A percentile compares a stretch with the other conserved stretches of the same genome.
phyloP scores from a whole-genome alignment of 2,888 invertebrate species.

The Metallyticus violacea region DNA sequence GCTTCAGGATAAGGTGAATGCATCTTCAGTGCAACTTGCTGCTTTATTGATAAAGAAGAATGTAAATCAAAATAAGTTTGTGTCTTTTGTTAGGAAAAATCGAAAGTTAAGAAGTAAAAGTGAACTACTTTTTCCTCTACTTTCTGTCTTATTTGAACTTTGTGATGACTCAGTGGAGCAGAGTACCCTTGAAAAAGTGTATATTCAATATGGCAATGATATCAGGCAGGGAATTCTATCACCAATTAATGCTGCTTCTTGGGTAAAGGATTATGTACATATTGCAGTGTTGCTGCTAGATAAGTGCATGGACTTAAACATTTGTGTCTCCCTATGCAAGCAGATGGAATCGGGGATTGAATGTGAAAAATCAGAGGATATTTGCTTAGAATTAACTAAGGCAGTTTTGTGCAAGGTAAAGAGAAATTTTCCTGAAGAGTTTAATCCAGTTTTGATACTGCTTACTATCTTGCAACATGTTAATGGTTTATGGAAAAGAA shows the following conservation, averaged over 20 bases:
- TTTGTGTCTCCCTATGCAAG: not conserved
- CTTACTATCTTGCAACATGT: not conserved
- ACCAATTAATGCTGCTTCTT: constrained; percentile 62
- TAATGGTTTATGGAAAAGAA: not conserved
- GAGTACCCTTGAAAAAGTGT: constrained; percentile 52
- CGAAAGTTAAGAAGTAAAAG: not conserved
- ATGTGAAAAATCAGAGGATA: not conserved
- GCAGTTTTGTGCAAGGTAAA: not conserved
- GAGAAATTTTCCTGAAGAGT: not conserved
- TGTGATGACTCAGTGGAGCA: constrained; percentile 50
- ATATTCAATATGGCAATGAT: constrained; percentile 58
- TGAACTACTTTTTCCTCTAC: constrained; percentile 35
- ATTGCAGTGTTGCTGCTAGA: constrained; percentile 60
- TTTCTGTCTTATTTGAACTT: constrained; percentile 54
- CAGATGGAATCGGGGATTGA: not conserved
- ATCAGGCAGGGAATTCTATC: constrained; percentile 64
- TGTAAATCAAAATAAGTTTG: not conserved
- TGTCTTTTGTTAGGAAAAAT: not conserved
- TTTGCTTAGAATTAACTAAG: not conserved
- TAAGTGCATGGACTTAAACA: constrained; percentile 51
- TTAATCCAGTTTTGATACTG: not conserved
- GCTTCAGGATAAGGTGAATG: not conserved
- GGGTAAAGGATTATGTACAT: constrained; percentile 51
- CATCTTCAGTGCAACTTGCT: constrained; percentile 19
- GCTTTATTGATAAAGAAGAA: not conserved